Evolutionary conservation across 1,140 invertebrate genomes (phyloP), one percentile per base, ranked within the genome.

Genomic region (Drosophila dunni): DNA sequence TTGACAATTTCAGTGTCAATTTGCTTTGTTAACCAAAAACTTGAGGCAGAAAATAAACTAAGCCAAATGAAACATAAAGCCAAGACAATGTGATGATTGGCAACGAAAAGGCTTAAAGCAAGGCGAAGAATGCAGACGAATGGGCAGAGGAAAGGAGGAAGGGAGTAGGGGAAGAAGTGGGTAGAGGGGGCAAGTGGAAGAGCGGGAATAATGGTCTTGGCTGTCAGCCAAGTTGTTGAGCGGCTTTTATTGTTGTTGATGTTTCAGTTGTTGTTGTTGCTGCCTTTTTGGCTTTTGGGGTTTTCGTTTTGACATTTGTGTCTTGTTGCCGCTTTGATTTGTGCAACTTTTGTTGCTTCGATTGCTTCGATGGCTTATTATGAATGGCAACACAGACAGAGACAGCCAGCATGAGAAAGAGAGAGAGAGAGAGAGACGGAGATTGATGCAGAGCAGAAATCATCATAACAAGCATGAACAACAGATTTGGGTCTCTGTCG

Each of bases 381-480:
- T 85, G 81, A 84, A 84, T 84, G 82, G 78, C 62, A 66, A 62
- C 64, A 57, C 65, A 63, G 64, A 34, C 36, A 36, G 34, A 42
- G n/a, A 40, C 29, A 63, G 56, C 24, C 3, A 45, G 40, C 10
- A 40, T 20, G 40, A 53, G 24, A 40, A 13, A 56, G 61, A 42
- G 29, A 58, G 48, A 56, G 48, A 46, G 40, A 57, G 34, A 8
- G 15, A 20, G 38, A 45, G 57, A 63, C 34, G 58, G 46, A 33
- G 54, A 42, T 50, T 53, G 60, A 20, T 40, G 9, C 20, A 61
- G 58, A 10, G 9, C 29, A 64, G 13, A 85, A 81, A 78, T 90
- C 78, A 84, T 88, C 84, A 89, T 89, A 88, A 89, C 84, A 88
- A 88, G 85, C 74, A 53, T 11, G 36, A 50, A 70, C 70, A 57